Conservation (phyloP, 2,797 vertebrate genomes). For the Phrynocephalus vlangalii region DNA sequence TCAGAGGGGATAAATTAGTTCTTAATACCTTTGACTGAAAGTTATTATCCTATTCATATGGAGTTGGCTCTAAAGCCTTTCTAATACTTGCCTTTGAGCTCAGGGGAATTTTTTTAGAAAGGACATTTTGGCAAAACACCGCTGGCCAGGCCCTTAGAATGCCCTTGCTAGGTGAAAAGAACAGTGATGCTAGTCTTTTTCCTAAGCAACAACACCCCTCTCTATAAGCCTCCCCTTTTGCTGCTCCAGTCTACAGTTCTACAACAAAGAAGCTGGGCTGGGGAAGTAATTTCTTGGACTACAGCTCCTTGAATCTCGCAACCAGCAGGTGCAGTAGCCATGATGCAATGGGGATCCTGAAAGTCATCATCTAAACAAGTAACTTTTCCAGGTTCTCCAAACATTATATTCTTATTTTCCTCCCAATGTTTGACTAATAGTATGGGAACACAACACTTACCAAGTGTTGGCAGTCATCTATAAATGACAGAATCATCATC, state of each 20-base stretch:
- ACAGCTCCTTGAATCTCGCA: no score
- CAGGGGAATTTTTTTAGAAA: slow-evolving; percentile 14
- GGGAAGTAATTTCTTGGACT: no score
- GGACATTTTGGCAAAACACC: neutral
- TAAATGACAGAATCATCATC: neutral
- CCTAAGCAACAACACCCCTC: neutral
- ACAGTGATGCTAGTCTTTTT: neutral
- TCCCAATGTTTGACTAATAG: neutral
- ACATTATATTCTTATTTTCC: no score
- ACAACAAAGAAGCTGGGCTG: no score
- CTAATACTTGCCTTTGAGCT: slow-evolving; percentile 22
- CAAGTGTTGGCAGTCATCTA: neutral
- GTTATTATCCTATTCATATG: slow-evolving; percentile 36
- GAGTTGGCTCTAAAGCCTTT: slow-evolving; percentile 31
- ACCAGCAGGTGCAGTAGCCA: no score
- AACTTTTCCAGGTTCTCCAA: neutral
- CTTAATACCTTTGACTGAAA: slow-evolving; percentile 36
- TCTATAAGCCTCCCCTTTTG: neutral
- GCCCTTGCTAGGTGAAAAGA: neutral
- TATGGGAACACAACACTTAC: neutral
- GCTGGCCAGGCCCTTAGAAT: neutral
- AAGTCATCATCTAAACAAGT: neutral
- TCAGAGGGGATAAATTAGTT: slow-evolving; percentile 11
- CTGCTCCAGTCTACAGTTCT: neutral
- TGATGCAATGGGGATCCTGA: neutral